Percentiles rank a stretch among this genome's conserved stretches.
Conservation (phyloP, 37 sponge, comb jelly and placozoan genomes). For the Eunapius fragilis region DNA sequence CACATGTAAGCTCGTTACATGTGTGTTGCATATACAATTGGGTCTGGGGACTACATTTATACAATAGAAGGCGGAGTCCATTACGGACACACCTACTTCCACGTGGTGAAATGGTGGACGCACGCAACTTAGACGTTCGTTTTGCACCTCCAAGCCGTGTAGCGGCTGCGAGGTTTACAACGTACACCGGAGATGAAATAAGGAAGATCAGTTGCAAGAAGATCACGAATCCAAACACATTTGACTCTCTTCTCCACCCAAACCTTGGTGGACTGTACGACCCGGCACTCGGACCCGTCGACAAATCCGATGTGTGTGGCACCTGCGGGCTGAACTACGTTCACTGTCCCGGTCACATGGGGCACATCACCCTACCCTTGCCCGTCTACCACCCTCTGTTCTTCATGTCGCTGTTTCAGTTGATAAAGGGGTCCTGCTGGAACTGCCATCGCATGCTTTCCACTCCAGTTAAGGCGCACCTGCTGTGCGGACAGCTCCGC, state of each 20-base stretch:
- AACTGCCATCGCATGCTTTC: conserved; percentile 70
- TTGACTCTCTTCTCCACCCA: conserved; percentile 84
- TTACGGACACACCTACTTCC: neutral
- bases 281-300: conserved; percentile 86
- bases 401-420: conserved; percentile 59
- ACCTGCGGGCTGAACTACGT: conserved; percentile 87
- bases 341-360: conserved; percentile 96
- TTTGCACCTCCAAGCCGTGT: conserved; percentile 58
- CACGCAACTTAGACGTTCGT: conserved; percentile 17
- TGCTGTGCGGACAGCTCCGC: conserved; percentile 69
- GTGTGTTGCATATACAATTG: too few relatives aligned
- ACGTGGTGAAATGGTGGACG: conserved; percentile 1
- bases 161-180: conserved; percentile 61
- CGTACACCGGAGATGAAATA: conserved; percentile 72
- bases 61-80: neutral
- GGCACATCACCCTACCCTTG: conserved; percentile 92
- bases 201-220: conserved; percentile 73
- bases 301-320: conserved; percentile 71
- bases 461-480: conserved; percentile 21
- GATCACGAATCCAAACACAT: conserved; percentile 82
- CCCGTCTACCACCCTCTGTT: conserved; percentile 93
- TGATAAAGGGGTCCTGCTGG: conserved; percentile 66
- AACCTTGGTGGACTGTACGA: conserved; percentile 90
- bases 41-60: too few relatives aligned
- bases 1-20: too few relatives aligned